Evolutionary conservation across 2,113 vertebrate genomes (phyloP).

Genomic region (Axis porcinus): DNA sequence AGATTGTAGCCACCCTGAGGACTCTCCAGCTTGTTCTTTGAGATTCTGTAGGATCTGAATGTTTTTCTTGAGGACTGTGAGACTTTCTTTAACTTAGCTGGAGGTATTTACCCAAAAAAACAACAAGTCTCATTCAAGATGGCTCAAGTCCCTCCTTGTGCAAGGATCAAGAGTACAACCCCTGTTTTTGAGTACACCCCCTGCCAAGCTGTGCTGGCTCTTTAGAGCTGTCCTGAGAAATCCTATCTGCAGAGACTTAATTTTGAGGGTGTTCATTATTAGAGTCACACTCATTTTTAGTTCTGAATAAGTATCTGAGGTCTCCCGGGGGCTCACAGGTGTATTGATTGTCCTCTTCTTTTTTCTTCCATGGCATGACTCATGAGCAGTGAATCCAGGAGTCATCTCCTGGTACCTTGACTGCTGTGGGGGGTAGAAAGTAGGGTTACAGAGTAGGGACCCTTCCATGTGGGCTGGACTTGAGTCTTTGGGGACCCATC

Average conservation of each 20-base stretch:
- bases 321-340: background rate
- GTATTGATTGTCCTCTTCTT: background rate
- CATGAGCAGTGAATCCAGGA: background rate
- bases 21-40: background rate
- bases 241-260: background rate
- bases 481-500: background rate
- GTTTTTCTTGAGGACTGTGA: background rate
- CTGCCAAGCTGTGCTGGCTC: background rate
- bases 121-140: background rate
- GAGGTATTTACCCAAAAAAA: background rate
- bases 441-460: background rate
- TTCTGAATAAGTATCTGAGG: background rate
- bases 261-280: background rate
- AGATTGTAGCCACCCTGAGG: background rate
- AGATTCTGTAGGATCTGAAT: background rate
- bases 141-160: background rate
- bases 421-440: background rate
- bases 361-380: background rate
- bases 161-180: background rate
- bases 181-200: background rate
- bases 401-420: background rate
- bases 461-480: background rate
- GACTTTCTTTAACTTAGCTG: background rate
- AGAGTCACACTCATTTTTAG: background rate
- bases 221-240: background rate